Conservation (phyloP, 2,888 invertebrate species). For the Ramazzottius varieornatus region DNA sequence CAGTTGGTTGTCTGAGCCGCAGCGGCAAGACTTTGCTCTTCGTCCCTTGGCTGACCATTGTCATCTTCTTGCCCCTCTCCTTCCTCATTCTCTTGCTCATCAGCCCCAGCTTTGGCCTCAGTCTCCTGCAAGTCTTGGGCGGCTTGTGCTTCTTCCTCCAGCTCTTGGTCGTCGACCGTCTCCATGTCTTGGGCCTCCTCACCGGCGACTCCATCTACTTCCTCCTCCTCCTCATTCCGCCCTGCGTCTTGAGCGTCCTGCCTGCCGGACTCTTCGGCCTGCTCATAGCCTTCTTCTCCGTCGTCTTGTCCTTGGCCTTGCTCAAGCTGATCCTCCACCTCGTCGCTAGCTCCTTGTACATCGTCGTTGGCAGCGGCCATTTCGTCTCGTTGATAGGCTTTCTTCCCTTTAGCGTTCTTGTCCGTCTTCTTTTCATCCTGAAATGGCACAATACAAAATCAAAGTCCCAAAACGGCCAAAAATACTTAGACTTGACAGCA, state of each 20-base stretch:
- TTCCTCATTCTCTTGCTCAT: slow-evolving; percentile 22
- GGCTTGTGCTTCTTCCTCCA: slow-evolving; percentile 25
- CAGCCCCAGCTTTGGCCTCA: slow-evolving; percentile 29
- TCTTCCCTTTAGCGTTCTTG: too few relatives aligned
- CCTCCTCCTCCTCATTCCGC: slow-evolving; percentile 23
- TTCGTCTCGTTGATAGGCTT: too few relatives aligned
- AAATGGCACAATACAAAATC: neutral
- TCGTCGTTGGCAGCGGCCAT: slow-evolving; percentile 12
- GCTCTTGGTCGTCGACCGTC: too few relatives aligned
- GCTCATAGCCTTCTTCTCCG: slow-evolving; percentile 30
- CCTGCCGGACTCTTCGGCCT: slow-evolving; percentile 20
- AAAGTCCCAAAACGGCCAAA: neutral
- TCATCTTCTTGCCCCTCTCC: slow-evolving; percentile 26
- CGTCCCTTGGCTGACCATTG: slow-evolving; percentile 3
- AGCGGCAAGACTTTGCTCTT: too few relatives aligned
- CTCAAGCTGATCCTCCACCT: slow-evolving; percentile 61
- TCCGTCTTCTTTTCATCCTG: neutral
- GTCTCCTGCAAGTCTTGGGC: slow-evolving; percentile 28
- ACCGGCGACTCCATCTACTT: slow-evolving; percentile 22
- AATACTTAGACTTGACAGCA: too few relatives aligned
- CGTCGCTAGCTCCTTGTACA: slow-evolving; percentile 57
- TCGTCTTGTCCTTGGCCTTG: slow-evolving; percentile 36
- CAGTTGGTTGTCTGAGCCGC: neutral
- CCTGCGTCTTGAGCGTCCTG: slow-evolving; percentile 20
- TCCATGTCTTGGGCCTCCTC: slow-evolving; percentile 24